These are phyloP conservation scores for Gastrophryne carolinensis DNA, from an alignment of 2,797 vertebrate species.

Conservation along the genomic window DNA sequence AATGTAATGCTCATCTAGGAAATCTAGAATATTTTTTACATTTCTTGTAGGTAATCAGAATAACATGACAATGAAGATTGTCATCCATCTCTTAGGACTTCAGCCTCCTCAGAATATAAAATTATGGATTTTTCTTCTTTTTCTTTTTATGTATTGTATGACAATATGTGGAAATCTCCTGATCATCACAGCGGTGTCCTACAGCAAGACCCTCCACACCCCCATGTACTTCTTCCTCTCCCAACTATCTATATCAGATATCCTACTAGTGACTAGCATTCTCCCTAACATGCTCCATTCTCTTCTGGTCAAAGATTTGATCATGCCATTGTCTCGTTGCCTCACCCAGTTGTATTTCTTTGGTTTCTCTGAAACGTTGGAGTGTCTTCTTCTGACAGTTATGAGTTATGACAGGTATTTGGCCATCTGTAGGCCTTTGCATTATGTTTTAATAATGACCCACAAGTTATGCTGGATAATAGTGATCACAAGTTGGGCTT, in stretches of 20 bases:
- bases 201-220: too few relatives aligned
- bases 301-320: not conserved
- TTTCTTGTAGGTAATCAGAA: too few relatives aligned
- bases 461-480: too few relatives aligned
- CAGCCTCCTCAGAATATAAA: not conserved
- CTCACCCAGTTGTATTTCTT: not conserved
- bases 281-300: not conserved
- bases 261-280: not conserved
- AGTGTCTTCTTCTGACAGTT: not conserved
- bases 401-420: not conserved
- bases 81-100: not conserved
- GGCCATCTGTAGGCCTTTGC: not conserved
- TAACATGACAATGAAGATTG: not conserved
- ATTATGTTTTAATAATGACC: too few relatives aligned
- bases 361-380: not conserved
- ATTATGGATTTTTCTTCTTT: too few relatives aligned
- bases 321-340: not conserved
- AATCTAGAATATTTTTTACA: too few relatives aligned
- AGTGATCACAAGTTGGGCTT: not conserved
- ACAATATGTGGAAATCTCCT: not conserved
- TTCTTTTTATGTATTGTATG: too few relatives aligned
- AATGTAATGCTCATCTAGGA: too few relatives aligned
- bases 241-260: not conserved
- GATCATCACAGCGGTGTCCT: too few relatives aligned
- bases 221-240: conserved; percentile 6